Evolutionary conservation across 2,113 vertebrate genomes (phyloP), one percentile per base, ranked within the genome.

Genomic region (Hyperopisus bebe): DNA sequence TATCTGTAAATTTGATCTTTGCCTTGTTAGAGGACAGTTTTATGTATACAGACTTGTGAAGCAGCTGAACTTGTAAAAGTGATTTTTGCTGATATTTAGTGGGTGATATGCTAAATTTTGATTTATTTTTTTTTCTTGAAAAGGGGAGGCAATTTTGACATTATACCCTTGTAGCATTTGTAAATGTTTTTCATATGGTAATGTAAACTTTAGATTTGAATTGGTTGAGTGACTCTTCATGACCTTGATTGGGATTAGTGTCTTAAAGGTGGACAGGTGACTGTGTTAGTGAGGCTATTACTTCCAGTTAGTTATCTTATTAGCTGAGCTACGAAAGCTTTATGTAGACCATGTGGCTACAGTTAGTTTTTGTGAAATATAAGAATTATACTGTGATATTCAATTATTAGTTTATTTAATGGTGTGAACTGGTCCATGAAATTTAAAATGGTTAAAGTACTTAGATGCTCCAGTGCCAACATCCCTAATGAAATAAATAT

Each of bases 401-500:
- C 17, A 80, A 80, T 80, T 80, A 80, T 80, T 80, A 19, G 74
- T 80, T 80, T 80, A 80, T 80, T 42, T 80, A 80, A 80, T 80
- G 74, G 5, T 3, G 74, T 19, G 74, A 80, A 80, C 31, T 80
- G 15, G 74, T 19, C 35, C 35, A 80, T 80, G 74, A 85, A 85
- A 85, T 46, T 47, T 48, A 85, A 24, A 27, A 46, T 10, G 21
- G 44, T 85, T 48, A 85, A 85, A 46, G 24, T 7, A 48, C n/a
- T 48, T 48, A 27, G 8, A 48, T 48, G 19, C 82, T 85, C 21
- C 7, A 46, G n/a, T 46, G 3, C 42, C 82, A 85, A n/a, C 42
- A 85, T 85, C 44, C 46, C 82, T 85, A 48, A 85, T 48, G 46
- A 46, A 48, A 42, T 85, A 27, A 85, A 48, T 47, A 48, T 85